These are phyloP conservation scores for Heterocephalus glaber DNA, from an alignment of 2,113 vertebrate genomes.

Conservation along the genomic window DNA sequence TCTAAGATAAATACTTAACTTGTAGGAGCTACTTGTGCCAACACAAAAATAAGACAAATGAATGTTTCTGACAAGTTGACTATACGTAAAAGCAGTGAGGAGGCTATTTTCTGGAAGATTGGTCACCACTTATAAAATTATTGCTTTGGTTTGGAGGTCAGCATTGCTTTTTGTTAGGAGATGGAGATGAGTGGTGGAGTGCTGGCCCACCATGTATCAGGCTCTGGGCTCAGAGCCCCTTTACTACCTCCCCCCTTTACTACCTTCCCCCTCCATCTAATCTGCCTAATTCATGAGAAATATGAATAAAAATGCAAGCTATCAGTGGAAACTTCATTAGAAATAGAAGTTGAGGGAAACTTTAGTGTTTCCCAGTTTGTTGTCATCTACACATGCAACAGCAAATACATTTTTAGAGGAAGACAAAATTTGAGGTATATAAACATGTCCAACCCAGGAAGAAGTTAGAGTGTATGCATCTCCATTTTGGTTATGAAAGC, in stretches of 20 bases:
- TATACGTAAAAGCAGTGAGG: not conserved
- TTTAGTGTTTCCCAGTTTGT: not conserved
- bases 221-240: not conserved
- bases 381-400: not conserved
- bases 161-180: not conserved
- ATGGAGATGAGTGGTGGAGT: not conserved
- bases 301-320: not conserved
- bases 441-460: not conserved
- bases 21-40: not conserved
- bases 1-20: not conserved
- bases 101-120: not conserved
- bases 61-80: not conserved
- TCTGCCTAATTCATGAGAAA: not conserved
- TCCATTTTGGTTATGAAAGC: slow-evolving; percentile 5
- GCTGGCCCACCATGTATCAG: not conserved
- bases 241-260: no score
- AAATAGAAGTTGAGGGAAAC: not conserved
- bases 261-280: not conserved
- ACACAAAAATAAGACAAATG: not conserved
- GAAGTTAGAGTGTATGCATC: not conserved
- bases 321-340: not conserved
- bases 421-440: not conserved
- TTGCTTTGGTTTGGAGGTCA: slow-evolving; percentile 4
- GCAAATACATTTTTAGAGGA: not conserved
- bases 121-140: not conserved